phyloP scores from a whole-genome alignment of 2,113 vertebrate species.

The Siphamia tubifer region DNA sequence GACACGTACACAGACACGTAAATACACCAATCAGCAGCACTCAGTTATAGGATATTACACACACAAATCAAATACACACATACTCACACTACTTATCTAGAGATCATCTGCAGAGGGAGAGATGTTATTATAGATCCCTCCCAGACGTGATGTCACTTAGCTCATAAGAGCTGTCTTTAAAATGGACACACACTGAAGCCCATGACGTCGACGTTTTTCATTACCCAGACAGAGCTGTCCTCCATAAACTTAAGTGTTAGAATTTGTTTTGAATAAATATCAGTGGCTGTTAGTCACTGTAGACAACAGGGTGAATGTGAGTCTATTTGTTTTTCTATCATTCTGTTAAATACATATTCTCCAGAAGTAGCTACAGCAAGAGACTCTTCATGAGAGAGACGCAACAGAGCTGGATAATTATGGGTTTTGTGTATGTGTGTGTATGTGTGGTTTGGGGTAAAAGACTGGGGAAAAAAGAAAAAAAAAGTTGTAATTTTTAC shows the following conservation, averaged over 20 bases:
- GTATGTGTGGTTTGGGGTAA: slow-evolving; percentile 47
- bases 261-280: slow-evolving; percentile 18
- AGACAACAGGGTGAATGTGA: slow-evolving; percentile 5
- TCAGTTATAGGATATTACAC: neutral
- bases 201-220: slow-evolving; percentile 45
- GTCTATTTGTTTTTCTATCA: slow-evolving; percentile 16
- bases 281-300: neutral
- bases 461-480: slow-evolving; percentile 41
- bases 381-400: slow-evolving; percentile 41
- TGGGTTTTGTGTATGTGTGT: slow-evolving; percentile 42
- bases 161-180: slow-evolving; percentile 62
- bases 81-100: slow-evolving; percentile 54
- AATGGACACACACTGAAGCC: slow-evolving; percentile 40
- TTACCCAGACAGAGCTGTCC: slow-evolving; percentile 18
- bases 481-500: slow-evolving; percentile 76
- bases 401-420: slow-evolving; percentile 70
- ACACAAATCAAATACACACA: slow-evolving; percentile 5
- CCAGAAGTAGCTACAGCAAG: slow-evolving; percentile 50
- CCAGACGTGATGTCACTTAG: slow-evolving; percentile 75
- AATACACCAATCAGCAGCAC: neutral
- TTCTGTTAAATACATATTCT: slow-evolving; percentile 48
- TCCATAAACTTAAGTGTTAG: slow-evolving; percentile 3
- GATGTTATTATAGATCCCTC: slow-evolving; percentile 67
- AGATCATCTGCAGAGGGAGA: slow-evolving; percentile 59
- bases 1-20: neutral